Conservation (phyloP, 2,113 vertebrate species). For the Sceloporus tristichus region DNA sequence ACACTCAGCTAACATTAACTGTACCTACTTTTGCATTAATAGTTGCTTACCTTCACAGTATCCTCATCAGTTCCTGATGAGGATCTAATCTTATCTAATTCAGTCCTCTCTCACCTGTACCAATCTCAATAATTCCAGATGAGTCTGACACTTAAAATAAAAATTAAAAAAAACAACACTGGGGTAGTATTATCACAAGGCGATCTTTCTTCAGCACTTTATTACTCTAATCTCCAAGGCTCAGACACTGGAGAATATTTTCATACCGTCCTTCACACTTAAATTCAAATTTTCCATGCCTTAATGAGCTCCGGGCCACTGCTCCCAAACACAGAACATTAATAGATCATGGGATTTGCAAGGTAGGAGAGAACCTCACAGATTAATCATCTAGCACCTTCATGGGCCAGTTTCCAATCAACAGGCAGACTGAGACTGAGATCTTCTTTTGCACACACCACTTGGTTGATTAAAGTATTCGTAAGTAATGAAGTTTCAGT, state of each 20-base stretch:
- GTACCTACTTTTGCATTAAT: conserved; percentile 40
- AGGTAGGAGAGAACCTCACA: conserved; percentile 52
- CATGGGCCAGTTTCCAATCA: conserved; percentile 38
- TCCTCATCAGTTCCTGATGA: conserved; percentile 5
- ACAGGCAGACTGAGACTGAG: conserved; percentile 31
- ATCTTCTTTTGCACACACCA: not conserved
- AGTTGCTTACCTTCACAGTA: conserved; percentile 40
- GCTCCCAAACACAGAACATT: conserved; percentile 59
- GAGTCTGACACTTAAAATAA: conserved; percentile 17
- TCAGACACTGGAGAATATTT: conserved; percentile 67
- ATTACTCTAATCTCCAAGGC: conserved; percentile 50
- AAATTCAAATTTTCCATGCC: conserved; percentile 55
- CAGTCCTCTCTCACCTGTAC: not conserved
- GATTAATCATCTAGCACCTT: conserved; percentile 67
- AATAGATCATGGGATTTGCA: conserved; percentile 32
- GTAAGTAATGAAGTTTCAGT: conserved; percentile 6
- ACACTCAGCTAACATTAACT: not conserved
- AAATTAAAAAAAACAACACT: not conserved
- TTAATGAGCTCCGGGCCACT: conserved; percentile 61
- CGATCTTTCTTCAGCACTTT: conserved; percentile 42
- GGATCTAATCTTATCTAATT: conserved; percentile 23
- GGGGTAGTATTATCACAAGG: conserved; percentile 25
- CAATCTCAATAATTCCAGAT: conserved; percentile 21
- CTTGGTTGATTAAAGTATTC: conserved; percentile 37
- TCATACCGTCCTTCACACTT: conserved; percentile 62